Evolutionary conservation across 2,113 vertebrate genomes (phyloP).

Genomic region (Felis chaus): DNA sequence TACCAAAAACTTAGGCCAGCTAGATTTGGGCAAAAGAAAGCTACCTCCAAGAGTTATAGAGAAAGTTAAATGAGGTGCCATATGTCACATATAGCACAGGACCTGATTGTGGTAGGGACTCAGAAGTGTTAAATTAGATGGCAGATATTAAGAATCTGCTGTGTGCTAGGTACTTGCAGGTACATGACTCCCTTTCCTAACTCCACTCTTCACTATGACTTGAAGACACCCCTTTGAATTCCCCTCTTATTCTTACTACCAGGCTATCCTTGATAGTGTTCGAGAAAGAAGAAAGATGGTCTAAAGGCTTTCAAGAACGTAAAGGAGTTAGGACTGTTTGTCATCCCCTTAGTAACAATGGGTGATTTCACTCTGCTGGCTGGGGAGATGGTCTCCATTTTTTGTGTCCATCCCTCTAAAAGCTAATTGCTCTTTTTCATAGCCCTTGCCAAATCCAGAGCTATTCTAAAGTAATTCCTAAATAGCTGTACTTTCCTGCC

Average conservation of each 20-base stretch:
- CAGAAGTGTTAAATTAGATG: neutral
- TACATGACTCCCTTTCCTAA: neutral
- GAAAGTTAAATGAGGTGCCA: neutral
- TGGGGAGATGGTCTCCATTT: neutral
- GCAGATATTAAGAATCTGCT: neutral
- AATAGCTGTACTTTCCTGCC: neutral
- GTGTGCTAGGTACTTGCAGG: neutral
- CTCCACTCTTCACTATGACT: neutral
- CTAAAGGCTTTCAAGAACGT: neutral
- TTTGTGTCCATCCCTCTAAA: neutral
- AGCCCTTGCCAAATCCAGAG: neutral
- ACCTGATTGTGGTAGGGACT: accelerated
- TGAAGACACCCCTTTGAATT: neutral
- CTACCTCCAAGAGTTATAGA: neutral
- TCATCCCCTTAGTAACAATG: neutral
- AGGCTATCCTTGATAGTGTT: neutral
- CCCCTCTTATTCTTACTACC: neutral
- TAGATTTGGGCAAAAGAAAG: neutral
- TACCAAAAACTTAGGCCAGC: neutral
- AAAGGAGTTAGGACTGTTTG: neutral
- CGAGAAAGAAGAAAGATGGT: neutral
- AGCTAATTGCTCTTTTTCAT: neutral
- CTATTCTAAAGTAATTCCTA: neutral
- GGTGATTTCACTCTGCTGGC: neutral
- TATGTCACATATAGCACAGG: neutral